Evolutionary conservation across 2,888 invertebrate genomes (phyloP).

Genomic region (Lasioglossum calceatum): DNA sequence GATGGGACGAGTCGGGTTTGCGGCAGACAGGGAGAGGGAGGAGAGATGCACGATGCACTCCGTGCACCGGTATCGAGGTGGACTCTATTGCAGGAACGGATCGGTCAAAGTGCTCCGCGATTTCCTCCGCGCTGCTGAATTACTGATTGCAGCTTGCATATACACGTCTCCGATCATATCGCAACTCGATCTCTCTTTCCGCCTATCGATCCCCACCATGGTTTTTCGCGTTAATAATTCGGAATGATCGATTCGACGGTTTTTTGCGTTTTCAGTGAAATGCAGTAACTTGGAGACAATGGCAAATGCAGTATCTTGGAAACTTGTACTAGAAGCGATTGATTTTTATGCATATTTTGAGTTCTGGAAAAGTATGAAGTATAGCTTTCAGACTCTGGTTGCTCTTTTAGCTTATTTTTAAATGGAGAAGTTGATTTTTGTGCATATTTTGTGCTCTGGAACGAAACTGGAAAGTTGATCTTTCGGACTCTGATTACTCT

Average conservation of each 20-base stretch:
- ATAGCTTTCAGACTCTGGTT: too few species aligned
- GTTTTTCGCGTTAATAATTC: background rate
- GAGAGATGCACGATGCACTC: constrained; percentile 61
- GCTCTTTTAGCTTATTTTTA: too few species aligned
- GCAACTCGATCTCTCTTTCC: background rate
- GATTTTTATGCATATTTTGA: too few species aligned
- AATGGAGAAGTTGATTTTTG: too few species aligned
- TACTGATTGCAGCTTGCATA: constrained; percentile 12
- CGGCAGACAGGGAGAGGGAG: constrained; percentile 3
- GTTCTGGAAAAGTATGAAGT: too few species aligned
- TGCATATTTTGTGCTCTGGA: too few species aligned
- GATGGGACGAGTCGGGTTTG: constrained; percentile 2
- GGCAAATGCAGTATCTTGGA: too few species aligned
- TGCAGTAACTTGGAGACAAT: too few species aligned
- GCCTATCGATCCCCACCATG: background rate
- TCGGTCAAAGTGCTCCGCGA: constrained; percentile 42
- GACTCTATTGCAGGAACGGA: constrained; percentile 68
- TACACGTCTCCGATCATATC: background rate
- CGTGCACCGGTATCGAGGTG: constrained; percentile 56
- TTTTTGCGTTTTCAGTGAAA: background rate
- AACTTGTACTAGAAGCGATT: too few species aligned
- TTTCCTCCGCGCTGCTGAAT: constrained; percentile 31
- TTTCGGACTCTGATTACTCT: too few species aligned
- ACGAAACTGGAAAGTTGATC: too few species aligned
- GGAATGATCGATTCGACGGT: background rate